Conservation (phyloP, 2,113 vertebrate species). For the Glaucidium brasilianum region DNA sequence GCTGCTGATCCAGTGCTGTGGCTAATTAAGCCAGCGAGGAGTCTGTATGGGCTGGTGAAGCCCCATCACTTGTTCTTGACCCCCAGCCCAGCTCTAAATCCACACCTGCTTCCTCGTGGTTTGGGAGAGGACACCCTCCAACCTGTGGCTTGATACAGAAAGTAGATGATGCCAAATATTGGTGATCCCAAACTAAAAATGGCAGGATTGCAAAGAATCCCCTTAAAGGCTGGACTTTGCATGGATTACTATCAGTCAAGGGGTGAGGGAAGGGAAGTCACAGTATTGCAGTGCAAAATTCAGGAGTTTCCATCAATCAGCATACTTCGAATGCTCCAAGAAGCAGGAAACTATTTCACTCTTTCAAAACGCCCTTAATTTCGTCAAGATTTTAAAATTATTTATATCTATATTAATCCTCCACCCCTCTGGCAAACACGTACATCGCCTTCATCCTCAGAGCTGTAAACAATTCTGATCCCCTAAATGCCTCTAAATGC, state of each 20-base stretch:
- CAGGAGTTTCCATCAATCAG: background rate
- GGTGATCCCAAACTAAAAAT: too few species aligned
- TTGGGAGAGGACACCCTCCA: background rate
- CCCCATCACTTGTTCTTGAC: background rate
- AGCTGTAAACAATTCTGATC: background rate
- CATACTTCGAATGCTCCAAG: background rate
- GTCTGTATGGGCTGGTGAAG: background rate
- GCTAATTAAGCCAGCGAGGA: background rate
- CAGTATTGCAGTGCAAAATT: background rate
- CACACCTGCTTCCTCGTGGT: accelerated
- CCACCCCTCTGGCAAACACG: background rate
- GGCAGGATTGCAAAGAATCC: background rate
- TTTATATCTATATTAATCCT: background rate
- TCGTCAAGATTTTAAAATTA: background rate
- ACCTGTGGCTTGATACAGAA: accelerated
- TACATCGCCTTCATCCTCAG: background rate
- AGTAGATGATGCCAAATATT: background rate
- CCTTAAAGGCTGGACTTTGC: background rate
- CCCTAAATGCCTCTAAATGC: background rate
- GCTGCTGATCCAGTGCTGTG: background rate
- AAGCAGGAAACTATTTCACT: background rate
- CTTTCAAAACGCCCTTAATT: background rate
- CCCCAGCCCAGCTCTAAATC: background rate
- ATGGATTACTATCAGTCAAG: background rate
- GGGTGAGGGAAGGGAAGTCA: accelerated